These are phyloP conservation scores for Eugnorisma glareosa DNA, from an alignment of 2,888 invertebrate genomes.

Conservation along the genomic window DNA sequence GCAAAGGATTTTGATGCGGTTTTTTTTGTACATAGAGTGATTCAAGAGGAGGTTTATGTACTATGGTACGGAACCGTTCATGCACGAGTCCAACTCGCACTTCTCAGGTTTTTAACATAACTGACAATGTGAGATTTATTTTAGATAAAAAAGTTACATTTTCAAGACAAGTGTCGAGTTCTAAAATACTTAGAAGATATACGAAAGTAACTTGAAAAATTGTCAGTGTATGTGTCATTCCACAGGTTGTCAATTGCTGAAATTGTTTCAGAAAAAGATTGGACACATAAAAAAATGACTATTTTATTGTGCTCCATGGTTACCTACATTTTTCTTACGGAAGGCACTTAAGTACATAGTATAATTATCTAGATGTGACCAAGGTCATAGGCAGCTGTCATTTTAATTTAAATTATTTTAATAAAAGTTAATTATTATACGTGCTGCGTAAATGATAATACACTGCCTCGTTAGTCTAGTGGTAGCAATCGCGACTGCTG, in stretches of 20 bases:
- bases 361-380: background rate
- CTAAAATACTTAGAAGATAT: background rate
- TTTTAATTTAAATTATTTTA: background rate
- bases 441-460: background rate
- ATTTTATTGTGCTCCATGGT: background rate
- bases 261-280: background rate
- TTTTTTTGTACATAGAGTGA: too few species aligned
- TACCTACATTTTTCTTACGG: slow-evolving; percentile 1
- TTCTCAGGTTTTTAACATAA: too few species aligned
- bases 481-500: background rate
- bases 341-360: background rate
- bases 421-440: background rate
- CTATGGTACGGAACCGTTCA: too few species aligned
- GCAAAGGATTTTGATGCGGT: too few species aligned
- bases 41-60: too few species aligned
- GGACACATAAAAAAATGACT: background rate
- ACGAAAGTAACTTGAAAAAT: background rate
- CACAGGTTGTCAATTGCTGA: background rate
- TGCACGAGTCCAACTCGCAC: too few species aligned
- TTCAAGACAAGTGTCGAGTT: background rate
- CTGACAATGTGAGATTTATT: background rate
- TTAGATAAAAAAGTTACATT: background rate
- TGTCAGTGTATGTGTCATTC: background rate
- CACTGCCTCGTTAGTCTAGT: background rate
- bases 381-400: slow-evolving; percentile 1